A percentile compares a stretch with the other conserved stretches of the same genome.
These are phyloP conservation scores for Drosophila siamana DNA, from an alignment of 2,888 invertebrate genomes.

Conservation along the genomic window DNA sequence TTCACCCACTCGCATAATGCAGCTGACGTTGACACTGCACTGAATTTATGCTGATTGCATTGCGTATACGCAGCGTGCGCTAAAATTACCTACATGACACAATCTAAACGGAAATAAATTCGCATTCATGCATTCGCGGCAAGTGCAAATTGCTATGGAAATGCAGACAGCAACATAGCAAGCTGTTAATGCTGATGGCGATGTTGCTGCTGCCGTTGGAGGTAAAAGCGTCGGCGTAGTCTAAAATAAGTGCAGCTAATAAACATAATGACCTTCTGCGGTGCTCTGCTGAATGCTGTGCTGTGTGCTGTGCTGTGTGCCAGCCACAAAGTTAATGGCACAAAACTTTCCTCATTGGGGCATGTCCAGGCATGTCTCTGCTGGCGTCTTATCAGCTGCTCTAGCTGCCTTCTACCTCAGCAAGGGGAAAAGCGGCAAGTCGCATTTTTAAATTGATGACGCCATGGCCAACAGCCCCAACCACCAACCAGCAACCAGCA, in stretches of 20 bases:
- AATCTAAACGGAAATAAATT: slow-evolving; percentile 81
- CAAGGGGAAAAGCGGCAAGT: slow-evolving; percentile 9
- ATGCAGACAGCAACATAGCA: slow-evolving; percentile 1
- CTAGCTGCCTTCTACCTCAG: too few species aligned
- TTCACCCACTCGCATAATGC: slow-evolving; percentile 20
- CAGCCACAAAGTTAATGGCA: slow-evolving; percentile 53
- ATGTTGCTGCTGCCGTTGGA: neutral
- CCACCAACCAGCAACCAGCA: neutral
- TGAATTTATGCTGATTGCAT: slow-evolving; percentile 48
- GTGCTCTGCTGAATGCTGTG: neutral
- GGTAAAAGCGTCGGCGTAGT: slow-evolving; percentile 30
- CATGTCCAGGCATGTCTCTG: slow-evolving; percentile 32
- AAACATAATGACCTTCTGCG: slow-evolving; percentile 74
- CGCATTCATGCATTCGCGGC: slow-evolving; percentile 57
- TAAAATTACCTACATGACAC: slow-evolving; percentile 78
- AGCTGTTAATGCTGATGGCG: neutral
- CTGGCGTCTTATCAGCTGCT: slow-evolving; percentile 50
- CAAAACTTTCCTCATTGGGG: slow-evolving; percentile 47
- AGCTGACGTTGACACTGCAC: slow-evolving; percentile 47
- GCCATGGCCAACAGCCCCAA: slow-evolving; percentile 47
- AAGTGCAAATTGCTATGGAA: slow-evolving; percentile 55
- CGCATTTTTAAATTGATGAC: slow-evolving; percentile 73
- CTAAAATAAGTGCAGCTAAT: slow-evolving; percentile 68
- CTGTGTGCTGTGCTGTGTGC: slow-evolving; percentile 13
- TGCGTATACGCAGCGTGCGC: slow-evolving; percentile 73